Conservation (phyloP, 2,113 vertebrate species). For the Pelvicachromis taeniatus region DNA sequence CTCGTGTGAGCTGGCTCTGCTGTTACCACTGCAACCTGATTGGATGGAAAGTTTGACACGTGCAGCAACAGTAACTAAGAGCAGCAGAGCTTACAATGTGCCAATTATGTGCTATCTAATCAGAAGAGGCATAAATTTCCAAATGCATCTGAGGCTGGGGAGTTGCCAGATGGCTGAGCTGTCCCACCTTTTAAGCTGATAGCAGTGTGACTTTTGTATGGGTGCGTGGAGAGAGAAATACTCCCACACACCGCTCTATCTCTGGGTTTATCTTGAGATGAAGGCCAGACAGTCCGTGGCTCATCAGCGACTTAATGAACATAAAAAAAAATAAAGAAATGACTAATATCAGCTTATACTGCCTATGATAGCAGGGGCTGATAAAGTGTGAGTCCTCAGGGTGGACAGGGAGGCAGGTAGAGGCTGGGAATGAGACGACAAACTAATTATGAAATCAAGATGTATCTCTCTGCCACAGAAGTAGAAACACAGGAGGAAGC, state of each 20-base stretch:
- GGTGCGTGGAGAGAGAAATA: slow-evolving; percentile 1
- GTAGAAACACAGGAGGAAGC: slow-evolving; percentile 27
- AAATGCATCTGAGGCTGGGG: neutral
- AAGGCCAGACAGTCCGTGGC: slow-evolving; percentile 5
- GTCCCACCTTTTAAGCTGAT: neutral
- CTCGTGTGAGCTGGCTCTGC: neutral
- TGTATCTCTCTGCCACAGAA: slow-evolving; percentile 13
- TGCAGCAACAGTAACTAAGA: neutral
- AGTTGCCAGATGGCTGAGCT: neutral
- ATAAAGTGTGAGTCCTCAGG: neutral
- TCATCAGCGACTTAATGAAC: slow-evolving; percentile 12
- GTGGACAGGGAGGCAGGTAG: slow-evolving; percentile 18
- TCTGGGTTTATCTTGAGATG: slow-evolving; percentile 12
- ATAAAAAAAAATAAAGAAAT: neutral
- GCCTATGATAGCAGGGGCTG: neutral
- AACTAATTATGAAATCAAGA: slow-evolving; percentile 39
- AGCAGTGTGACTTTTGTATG: slow-evolving; percentile 11
- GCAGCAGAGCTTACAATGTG: neutral
- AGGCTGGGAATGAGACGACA: slow-evolving; percentile 11
- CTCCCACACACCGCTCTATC: slow-evolving; percentile 28
- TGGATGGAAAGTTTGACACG: neutral
- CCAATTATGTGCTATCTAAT: slow-evolving; percentile 17
- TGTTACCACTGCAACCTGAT: neutral
- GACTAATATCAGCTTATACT: slow-evolving; percentile 7
- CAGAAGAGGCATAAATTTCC: slow-evolving; percentile 9